phyloP scores from a whole-genome alignment of 2,797 vertebrate species.

The Benthosema pterotum region DNA sequence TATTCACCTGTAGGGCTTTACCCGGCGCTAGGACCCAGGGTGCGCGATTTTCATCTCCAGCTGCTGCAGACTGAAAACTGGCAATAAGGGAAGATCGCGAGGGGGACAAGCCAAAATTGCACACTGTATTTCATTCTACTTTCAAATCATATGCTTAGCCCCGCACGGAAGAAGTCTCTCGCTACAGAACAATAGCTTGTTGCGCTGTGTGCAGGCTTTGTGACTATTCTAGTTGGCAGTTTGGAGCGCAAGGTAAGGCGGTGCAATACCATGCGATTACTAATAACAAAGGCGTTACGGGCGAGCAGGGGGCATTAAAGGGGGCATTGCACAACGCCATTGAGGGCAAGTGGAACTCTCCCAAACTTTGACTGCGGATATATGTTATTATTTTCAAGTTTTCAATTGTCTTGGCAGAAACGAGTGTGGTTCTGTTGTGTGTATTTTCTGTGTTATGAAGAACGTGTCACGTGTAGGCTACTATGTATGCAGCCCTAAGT shows the following conservation, averaged over 20 bases:
- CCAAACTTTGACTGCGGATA: conserved; percentile 83
- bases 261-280: conserved; percentile 84
- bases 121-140: conserved; percentile 73
- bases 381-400: conserved; percentile 46
- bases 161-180: conserved; percentile 59
- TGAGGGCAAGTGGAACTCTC: conserved; percentile 79
- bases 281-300: conserved; percentile 89
- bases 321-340: conserved; percentile 83
- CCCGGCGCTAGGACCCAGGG: conserved; percentile 88
- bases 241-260: conserved; percentile 85
- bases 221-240: conserved; percentile 56
- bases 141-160: conserved; percentile 64
- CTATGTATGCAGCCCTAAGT: conserved; percentile 68
- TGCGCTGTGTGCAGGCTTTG: conserved; percentile 69
- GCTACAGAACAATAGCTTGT: conserved; percentile 72
- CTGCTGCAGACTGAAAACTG: conserved; percentile 87
- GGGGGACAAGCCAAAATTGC: conserved; percentile 81
- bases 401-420: conserved; percentile 34
- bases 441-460: conserved; percentile 58
- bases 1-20: conserved; percentile 82
- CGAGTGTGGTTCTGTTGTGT: conserved; percentile 23
- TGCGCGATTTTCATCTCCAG: conserved; percentile 88
- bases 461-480: conserved; percentile 70
- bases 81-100: conserved; percentile 87
- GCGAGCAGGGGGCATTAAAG: conserved; percentile 85